Conservation (phyloP, 1,140 invertebrate species). For the Eubasilissa regina region DNA sequence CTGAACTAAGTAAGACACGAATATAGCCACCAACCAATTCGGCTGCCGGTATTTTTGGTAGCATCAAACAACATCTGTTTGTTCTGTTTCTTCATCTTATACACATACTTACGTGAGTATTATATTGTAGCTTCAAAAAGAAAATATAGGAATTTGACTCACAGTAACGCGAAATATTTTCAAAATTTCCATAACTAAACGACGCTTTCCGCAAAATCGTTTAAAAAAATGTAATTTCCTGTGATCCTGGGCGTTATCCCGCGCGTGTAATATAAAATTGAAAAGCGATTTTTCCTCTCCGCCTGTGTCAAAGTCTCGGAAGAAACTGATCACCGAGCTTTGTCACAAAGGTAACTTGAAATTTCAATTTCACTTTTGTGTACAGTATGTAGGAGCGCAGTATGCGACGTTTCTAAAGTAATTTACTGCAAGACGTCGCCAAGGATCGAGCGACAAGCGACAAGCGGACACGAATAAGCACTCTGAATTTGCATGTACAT, state of each 20-base stretch:
- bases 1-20: too few relatives aligned
- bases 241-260: background rate
- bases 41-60: too few relatives aligned
- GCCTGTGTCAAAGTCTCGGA: constrained; percentile 26
- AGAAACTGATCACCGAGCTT: constrained; percentile 35
- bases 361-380: constrained; percentile 33
- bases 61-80: too few relatives aligned
- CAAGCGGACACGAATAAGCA: constrained; percentile 34
- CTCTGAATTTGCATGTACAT: constrained; percentile 12
- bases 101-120: too few relatives aligned
- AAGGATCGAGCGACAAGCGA: constrained; percentile 29
- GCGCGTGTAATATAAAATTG: constrained; percentile 16
- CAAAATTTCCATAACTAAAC: constrained; percentile 24
- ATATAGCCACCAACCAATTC: too few relatives aligned
- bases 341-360: constrained; percentile 14
- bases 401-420: background rate
- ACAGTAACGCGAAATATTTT: constrained; percentile 25
- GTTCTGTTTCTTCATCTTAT: too few relatives aligned
- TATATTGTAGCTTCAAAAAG: too few relatives aligned
- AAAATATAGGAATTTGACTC: too few relatives aligned
- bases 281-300: constrained; percentile 42
- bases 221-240: constrained; percentile 17
- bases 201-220: constrained; percentile 28
- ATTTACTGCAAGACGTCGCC: constrained; percentile 30
- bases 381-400: background rate